These are phyloP conservation scores for Achlya flavicornis DNA, from an alignment of 2,888 invertebrate genomes.

Conservation along the genomic window DNA sequence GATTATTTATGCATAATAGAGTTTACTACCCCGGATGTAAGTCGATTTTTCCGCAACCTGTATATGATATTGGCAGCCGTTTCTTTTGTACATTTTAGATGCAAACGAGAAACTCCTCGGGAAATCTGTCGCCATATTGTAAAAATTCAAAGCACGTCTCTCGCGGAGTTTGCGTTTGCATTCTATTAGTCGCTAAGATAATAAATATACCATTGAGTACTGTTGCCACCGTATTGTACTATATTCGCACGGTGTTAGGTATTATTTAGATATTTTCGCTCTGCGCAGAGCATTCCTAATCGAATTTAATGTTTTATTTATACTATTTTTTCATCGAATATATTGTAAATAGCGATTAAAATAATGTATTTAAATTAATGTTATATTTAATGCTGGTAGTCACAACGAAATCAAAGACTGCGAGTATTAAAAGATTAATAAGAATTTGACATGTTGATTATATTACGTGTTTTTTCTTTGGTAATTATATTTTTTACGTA, in stretches of 20 bases:
- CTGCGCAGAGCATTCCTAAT: conserved; percentile 75
- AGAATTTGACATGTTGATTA: conserved; percentile 66
- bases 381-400: conserved; percentile 74
- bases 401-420: conserved; percentile 83
- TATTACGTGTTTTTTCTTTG: conserved; percentile 49
- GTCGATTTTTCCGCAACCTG: neutral
- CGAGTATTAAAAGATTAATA: conserved; percentile 61
- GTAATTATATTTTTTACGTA: conserved; percentile 66
- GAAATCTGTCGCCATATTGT: conserved; percentile 7
- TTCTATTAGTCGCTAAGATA: conserved; percentile 8
- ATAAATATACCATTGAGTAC: conserved; percentile 21
- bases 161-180: neutral
- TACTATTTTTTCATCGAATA: conserved; percentile 69
- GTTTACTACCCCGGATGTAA: neutral
- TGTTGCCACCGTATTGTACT: conserved; percentile 62
- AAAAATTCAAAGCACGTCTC: conserved; percentile 11
- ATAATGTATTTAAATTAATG: conserved; percentile 43
- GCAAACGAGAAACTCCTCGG: neutral
- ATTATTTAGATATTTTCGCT: conserved; percentile 49
- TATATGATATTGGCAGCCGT: conserved; percentile 5
- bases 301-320: conserved; percentile 47
- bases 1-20: conserved; percentile 9
- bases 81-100: neutral
- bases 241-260: conserved; percentile 67
- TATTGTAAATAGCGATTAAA: conserved; percentile 67